A percentile compares a stretch with the other conserved stretches of the same genome.
Conservation (phyloP, 2,888 invertebrate genomes). For the Scotopteryx bipunctaria region DNA sequence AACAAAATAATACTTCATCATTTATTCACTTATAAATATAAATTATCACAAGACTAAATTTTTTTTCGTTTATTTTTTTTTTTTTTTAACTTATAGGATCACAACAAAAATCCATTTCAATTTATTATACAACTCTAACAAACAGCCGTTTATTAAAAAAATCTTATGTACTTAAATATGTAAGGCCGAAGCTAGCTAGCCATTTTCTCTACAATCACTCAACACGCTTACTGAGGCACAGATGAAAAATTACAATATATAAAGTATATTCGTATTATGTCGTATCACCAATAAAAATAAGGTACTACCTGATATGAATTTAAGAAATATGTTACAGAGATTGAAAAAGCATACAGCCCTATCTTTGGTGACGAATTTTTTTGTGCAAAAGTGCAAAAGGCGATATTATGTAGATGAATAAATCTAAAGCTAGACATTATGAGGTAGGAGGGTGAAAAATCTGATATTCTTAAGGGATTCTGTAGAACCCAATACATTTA, state of each 20-base stretch:
- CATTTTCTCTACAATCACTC: constrained; percentile 52
- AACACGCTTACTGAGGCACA: constrained; percentile 60
- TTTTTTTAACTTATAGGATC: constrained; percentile 80
- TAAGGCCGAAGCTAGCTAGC: constrained; percentile 67
- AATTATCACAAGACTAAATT: constrained; percentile 82
- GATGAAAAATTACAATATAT: constrained; percentile 51
- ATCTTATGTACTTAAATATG: constrained; percentile 63
- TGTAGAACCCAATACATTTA: background rate
- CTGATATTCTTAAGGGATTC: background rate
- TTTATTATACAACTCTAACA: constrained; percentile 64
- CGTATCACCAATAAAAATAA: constrained; percentile 60
- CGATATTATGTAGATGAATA: constrained; percentile 40
- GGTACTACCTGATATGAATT: constrained; percentile 70
- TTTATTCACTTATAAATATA: constrained; percentile 81
- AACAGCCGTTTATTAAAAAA: constrained; percentile 66
- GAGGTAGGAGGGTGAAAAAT: constrained; percentile 68
- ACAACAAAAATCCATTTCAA: constrained; percentile 75
- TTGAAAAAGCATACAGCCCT: constrained; percentile 59
- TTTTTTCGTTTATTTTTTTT: constrained; percentile 60
- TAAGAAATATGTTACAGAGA: constrained; percentile 41
- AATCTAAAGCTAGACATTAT: constrained; percentile 68
- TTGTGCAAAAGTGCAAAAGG: constrained; percentile 29
- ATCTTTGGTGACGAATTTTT: constrained; percentile 72
- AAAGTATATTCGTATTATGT: constrained; percentile 59
- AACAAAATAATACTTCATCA: constrained; percentile 71